Conservation (phyloP, 2,113 vertebrate genomes). For the Theristicus caerulescens region DNA sequence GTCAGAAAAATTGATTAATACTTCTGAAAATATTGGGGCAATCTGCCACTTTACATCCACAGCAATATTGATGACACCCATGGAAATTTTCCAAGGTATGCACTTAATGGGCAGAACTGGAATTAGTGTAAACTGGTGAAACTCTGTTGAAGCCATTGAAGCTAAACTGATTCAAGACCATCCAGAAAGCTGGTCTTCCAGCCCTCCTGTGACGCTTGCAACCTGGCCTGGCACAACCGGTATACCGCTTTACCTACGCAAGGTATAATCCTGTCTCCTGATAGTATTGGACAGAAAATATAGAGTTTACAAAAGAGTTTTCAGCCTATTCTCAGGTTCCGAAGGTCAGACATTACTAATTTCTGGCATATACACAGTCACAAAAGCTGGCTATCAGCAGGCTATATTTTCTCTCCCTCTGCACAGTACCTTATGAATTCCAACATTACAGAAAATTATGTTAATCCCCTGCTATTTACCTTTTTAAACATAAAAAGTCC, state of each 20-base stretch:
- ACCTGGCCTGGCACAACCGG: neutral
- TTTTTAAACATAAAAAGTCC: neutral
- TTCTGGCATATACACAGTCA: neutral
- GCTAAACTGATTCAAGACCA: neutral
- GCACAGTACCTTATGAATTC: neutral
- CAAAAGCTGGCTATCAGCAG: neutral
- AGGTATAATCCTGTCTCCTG: neutral
- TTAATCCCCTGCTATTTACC: neutral
- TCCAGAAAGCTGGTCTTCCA: neutral
- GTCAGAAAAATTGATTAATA: neutral
- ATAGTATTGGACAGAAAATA: neutral
- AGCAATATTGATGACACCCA: neutral
- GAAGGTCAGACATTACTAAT: neutral
- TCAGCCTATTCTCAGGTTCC: neutral
- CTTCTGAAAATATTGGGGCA: neutral
- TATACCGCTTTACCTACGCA: rapidly evolving
- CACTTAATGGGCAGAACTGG: neutral
- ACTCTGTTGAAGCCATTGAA: neutral
- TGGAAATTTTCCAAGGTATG: neutral
- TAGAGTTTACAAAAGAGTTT: neutral
- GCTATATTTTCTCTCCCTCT: neutral
- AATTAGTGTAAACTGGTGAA: neutral
- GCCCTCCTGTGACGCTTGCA: neutral
- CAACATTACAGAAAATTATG: neutral
- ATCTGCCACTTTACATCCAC: neutral